Evolutionary conservation across 2,797 vertebrate species (phyloP).

Genomic region (Pipistrellus kuhlii): DNA sequence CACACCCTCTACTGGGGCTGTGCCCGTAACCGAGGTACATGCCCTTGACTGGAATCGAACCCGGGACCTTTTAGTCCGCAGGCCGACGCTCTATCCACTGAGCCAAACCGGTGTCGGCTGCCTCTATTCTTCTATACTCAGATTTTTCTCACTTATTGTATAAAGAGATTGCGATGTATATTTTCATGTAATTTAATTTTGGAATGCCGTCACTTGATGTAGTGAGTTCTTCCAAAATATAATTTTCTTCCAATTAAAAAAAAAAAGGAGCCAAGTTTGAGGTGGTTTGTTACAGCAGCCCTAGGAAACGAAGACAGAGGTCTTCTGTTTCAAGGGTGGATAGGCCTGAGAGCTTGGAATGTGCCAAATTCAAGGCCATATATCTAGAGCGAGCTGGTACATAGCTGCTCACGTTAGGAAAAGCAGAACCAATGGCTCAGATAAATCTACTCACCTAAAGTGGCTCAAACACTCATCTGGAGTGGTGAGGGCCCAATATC

Average conservation of each 20-base stretch:
- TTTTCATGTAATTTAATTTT: conserved; percentile 99
- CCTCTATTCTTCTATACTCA: conserved; percentile 71
- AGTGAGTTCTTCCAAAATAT: conserved; percentile 99
- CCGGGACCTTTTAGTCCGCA: too few relatives aligned
- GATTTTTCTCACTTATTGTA: conserved; percentile 95
- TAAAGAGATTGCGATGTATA: conserved; percentile 99
- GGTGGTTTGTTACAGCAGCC: background rate
- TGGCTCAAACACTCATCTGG: background rate
- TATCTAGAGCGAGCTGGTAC: background rate
- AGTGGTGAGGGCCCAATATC: accelerated
- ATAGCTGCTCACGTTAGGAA: background rate
- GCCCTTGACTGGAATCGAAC: too few relatives aligned
- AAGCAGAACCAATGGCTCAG: background rate
- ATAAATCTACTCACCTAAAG: background rate
- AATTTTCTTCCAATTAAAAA: conserved; percentile 93
- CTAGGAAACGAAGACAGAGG: background rate
- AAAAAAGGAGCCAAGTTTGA: background rate
- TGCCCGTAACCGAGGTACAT: too few relatives aligned
- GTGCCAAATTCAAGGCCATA: background rate
- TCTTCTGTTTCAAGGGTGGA: background rate
- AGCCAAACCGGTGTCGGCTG: too few relatives aligned
- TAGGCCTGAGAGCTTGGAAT: background rate
- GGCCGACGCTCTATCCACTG: too few relatives aligned
- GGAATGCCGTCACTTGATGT: conserved; percentile 97
- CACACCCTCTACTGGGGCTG: too few relatives aligned